Base-by-base conservation (phyloP, 2,888 invertebrate genomes). In the Omphaloscelis lunosa region DNA sequence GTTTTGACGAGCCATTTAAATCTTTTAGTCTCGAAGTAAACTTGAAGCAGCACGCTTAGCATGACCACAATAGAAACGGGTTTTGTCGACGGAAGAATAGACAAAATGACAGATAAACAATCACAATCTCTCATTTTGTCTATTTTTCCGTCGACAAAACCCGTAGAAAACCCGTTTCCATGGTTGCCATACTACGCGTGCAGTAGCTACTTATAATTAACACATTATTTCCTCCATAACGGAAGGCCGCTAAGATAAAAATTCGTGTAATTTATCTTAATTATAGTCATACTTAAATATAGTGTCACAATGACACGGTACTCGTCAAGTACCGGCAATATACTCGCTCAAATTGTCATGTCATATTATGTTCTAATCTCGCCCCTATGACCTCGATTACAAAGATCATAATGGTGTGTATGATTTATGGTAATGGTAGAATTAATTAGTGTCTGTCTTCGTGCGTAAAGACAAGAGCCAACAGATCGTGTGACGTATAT, bases 401-500 rank as follows among this genome's bases (percentile, higher is more conserved):
- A 72, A 67, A 63, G 75, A 80, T 74, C 65, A 77, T 79, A 76
- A 82, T 84, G 8, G 75, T 51, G 59, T 77, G 71, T 76, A 80
- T 71, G 72, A 86, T 79, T 75, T 75, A 78, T 72, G 41, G 73
- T 77, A 68, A 67, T 56, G 70, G 48, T 70, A 68, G 45, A 66
- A 75, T 69, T 84, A 80, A 88, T 88, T 77, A 77, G 45, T 62
- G 45, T 51, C 45, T 81, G 76, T 79, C 72, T 80, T 76, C 66
- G 75, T 79, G 75, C 66, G 75, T 76, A 75, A 83, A 86, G 67
- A 75, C 82, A 77, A 80, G 62, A 72, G 63, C 51, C 74, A 77
- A 65, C 39, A 59, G 84, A 80, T 88, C 89, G 90, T 90, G 88
- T 76, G 77, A 65, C 73, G 84, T 73, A 80, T 73, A 87, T 88